Evolutionary conservation across 2,113 vertebrate species (phyloP).

Genomic region (Chelonoidis abingdonii): DNA sequence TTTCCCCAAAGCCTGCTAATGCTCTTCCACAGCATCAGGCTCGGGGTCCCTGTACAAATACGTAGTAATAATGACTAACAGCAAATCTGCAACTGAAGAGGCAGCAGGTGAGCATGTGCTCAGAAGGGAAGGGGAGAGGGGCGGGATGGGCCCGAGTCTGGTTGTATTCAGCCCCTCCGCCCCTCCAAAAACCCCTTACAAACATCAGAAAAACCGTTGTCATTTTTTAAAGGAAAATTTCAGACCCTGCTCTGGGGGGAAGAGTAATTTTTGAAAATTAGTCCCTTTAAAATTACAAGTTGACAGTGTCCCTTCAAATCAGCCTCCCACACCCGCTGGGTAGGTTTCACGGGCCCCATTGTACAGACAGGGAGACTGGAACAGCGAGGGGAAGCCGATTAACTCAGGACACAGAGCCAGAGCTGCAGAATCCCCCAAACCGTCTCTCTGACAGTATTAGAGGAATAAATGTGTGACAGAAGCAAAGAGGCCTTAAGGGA

Average conservation of each 20-base stretch:
- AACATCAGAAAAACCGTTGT: background rate
- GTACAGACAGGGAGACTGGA: background rate
- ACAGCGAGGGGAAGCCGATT: accelerated
- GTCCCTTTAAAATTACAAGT: background rate
- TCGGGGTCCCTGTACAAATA: background rate
- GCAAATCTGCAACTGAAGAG: background rate
- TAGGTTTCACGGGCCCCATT: background rate
- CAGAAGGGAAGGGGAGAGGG: background rate
- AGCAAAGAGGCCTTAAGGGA: background rate
- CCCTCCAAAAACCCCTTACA: background rate
- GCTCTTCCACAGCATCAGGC: background rate
- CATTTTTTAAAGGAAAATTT: background rate
- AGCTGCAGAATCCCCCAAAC: background rate
- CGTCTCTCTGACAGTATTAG: too few species aligned
- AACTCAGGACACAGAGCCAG: accelerated
- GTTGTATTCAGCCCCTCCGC: background rate
- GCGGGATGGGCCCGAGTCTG: background rate
- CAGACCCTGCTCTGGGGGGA: background rate
- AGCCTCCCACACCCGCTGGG: background rate
- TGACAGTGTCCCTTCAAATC: background rate
- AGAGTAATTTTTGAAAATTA: background rate
- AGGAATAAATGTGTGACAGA: background rate
- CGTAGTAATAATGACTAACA: background rate
- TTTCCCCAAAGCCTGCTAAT: background rate
- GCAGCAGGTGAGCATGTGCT: background rate